Percentiles rank a stretch among this genome's conserved stretches.
These are phyloP conservation scores for Phaethornis superciliosus DNA, from an alignment of 2,113 vertebrate species.

Conservation along the genomic window DNA sequence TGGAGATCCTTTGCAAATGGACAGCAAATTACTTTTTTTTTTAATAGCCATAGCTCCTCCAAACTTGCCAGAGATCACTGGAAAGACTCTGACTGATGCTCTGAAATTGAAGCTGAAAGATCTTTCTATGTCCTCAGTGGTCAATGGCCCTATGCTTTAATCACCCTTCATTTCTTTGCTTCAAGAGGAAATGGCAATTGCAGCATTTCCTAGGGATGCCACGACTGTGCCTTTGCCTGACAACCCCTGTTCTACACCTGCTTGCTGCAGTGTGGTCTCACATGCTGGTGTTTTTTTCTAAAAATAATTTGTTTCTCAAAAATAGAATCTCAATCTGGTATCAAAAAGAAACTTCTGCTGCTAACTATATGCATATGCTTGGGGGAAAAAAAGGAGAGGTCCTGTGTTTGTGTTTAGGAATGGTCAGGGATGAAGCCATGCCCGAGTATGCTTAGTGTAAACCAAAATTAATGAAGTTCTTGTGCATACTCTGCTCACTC, in stretches of 20 bases:
- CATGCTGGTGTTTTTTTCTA: background rate
- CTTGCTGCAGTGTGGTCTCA: background rate
- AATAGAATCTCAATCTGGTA: background rate
- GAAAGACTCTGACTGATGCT: background rate
- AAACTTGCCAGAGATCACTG: background rate
- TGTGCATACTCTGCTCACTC: background rate
- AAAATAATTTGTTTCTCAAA: background rate
- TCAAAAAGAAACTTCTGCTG: background rate
- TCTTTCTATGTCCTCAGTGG: background rate
- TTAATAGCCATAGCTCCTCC: background rate
- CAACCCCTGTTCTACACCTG: background rate
- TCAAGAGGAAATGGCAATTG: background rate
- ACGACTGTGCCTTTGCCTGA: background rate
- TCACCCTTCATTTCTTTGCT: background rate
- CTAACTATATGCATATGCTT: no score
- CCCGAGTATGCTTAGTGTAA: background rate
- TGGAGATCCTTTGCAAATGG: background rate
- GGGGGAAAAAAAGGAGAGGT: background rate
- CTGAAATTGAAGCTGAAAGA: background rate
- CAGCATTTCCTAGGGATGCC: fast-evolving
- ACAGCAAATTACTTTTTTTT: background rate
- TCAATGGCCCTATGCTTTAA: background rate
- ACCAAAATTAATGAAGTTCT: background rate
- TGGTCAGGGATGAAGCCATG: background rate
- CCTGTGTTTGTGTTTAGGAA: no score